phyloP scores from a whole-genome alignment of 2,797 vertebrate genomes.

The Cirrhinus mrigala region DNA sequence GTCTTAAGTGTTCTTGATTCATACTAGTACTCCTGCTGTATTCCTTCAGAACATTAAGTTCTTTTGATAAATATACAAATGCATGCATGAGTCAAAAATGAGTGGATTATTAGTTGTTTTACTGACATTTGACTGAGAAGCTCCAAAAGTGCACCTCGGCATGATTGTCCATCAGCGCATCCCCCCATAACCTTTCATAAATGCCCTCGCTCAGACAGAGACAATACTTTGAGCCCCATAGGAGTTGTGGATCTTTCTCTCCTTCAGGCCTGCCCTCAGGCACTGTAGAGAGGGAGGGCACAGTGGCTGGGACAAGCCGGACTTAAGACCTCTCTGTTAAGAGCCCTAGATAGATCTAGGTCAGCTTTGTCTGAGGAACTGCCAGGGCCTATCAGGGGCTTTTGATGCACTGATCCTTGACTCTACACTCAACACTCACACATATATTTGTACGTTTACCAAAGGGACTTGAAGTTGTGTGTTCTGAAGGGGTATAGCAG shows the following conservation, averaged over 20 bases:
- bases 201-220: slow-evolving; percentile 41
- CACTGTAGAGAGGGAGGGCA: slow-evolving; percentile 44
- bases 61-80: slow-evolving; percentile 29
- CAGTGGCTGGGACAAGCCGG: slow-evolving; percentile 46
- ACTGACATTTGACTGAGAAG: slow-evolving; percentile 8
- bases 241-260: slow-evolving; percentile 61
- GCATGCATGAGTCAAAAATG: slow-evolving; percentile 13
- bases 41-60: background rate
- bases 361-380: slow-evolving; percentile 50
- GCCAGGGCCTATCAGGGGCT: slow-evolving; percentile 36
- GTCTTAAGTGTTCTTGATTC: slow-evolving; percentile 39
- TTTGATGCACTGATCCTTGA: slow-evolving; percentile 48
- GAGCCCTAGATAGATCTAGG: slow-evolving; percentile 58
- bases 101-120: slow-evolving; percentile 17
- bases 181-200: slow-evolving; percentile 54
- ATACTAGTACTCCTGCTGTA: background rate
- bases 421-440: slow-evolving; percentile 12
- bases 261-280: slow-evolving; percentile 62
- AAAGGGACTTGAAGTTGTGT: slow-evolving; percentile 26
- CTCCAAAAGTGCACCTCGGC: slow-evolving; percentile 23
- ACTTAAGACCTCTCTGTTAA: slow-evolving; percentile 53
- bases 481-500: slow-evolving; percentile 19
- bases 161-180: slow-evolving; percentile 46
- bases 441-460: slow-evolving; percentile 33
- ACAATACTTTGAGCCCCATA: slow-evolving; percentile 54